A percentile compares a stretch with the other conserved stretches of the same genome.
phyloP scores from a whole-genome alignment of 2,797 vertebrate genomes.

The Cephalopachus bancanus region DNA sequence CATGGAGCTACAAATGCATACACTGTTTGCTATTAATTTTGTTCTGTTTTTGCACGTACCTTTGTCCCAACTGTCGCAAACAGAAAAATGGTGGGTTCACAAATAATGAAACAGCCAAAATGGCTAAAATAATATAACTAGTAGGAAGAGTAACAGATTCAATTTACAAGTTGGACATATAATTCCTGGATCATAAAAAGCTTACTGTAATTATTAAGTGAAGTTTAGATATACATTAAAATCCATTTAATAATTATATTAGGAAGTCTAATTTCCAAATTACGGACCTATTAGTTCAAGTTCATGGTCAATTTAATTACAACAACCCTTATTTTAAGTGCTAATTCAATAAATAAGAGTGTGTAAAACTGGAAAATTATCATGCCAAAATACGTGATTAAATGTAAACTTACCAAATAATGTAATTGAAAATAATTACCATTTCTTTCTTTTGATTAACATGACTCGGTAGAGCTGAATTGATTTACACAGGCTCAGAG shows the following conservation, averaged over 20 bases:
- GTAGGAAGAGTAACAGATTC: background rate
- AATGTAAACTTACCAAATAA: constrained; percentile 8
- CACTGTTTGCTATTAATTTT: constrained; percentile 53
- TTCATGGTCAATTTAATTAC: constrained; percentile 21
- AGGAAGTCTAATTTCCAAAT: constrained; percentile 25
- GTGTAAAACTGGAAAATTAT: background rate
- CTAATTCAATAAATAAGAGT: constrained; percentile 29
- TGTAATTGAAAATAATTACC: background rate
- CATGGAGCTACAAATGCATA: background rate
- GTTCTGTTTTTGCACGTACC: background rate
- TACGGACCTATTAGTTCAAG: background rate
- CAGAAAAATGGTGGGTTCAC: background rate
- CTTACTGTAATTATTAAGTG: background rate
- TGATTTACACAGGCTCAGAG: background rate
- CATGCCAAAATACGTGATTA: background rate
- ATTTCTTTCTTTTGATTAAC: constrained; percentile 33
- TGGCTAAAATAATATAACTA: background rate
- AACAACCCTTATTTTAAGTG: background rate
- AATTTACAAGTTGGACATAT: background rate
- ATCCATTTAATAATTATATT: constrained; percentile 36
- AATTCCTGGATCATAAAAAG: background rate
- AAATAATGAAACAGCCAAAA: background rate
- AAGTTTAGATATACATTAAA: background rate
- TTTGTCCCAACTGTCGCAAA: background rate
- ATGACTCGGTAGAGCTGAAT: background rate